These are phyloP conservation scores for Tyto alba DNA, from an alignment of 2,113 vertebrate genomes.

Conservation along the genomic window DNA sequence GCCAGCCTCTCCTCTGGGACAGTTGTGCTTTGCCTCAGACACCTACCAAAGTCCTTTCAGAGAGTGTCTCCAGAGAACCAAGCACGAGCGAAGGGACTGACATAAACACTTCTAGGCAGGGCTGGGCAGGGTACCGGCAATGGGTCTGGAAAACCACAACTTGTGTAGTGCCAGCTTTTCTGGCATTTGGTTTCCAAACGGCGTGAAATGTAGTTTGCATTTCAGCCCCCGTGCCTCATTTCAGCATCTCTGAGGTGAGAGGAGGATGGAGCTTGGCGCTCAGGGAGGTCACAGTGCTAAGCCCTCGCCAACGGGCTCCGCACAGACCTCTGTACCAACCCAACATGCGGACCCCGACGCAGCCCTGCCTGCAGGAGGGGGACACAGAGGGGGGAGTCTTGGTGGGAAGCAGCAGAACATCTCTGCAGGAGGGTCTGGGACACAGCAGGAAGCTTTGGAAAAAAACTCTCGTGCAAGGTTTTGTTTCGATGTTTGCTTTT, in stretches of 20 bases:
- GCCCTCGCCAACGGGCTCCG: accelerated
- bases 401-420: background rate
- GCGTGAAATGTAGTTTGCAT: background rate
- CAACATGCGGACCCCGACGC: accelerated
- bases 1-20: background rate
- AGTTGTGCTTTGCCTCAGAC: background rate
- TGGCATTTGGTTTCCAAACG: background rate
- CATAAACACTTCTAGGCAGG: background rate
- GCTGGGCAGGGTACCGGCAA: background rate
- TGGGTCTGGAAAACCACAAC: background rate
- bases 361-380: background rate
- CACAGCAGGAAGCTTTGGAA: background rate
- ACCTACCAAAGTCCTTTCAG: background rate
- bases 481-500: background rate
- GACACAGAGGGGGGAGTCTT: background rate
- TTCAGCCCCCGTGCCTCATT: background rate
- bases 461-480: background rate
- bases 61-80: background rate
- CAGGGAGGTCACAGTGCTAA: background rate
- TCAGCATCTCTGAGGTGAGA: background rate
- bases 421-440: background rate
- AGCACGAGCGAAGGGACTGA: background rate
- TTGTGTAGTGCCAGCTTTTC: background rate
- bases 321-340: background rate
- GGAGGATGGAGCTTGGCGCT: background rate